phyloP scores from a whole-genome alignment of 2,113 vertebrate genomes.

The rabbit (Oryctolagus cuniculus) region mOryCun1.1 NC_091433.1:62015001-62015500 shows the following conservation, averaged over 20 bases:
- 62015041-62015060: background rate
- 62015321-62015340: conserved; percentile 78
- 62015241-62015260: conserved; percentile 45
- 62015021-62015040: background rate
- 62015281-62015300: conserved; percentile 62
- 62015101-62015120: background rate
- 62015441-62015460: conserved; percentile 93
- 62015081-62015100: background rate
- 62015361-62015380: conserved; percentile 83
- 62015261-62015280: conserved; percentile 19
- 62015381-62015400: conserved; percentile 81
- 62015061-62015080: background rate
- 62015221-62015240: conserved; percentile 77
- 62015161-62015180: conserved; percentile 39
- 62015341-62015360: conserved; percentile 75
- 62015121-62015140: background rate
- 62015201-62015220: conserved; percentile 38
- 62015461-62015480: conserved; percentile 91
- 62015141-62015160: conserved; percentile 61
- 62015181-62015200: conserved; percentile 63
- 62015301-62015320: conserved; percentile 45
- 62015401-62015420: conserved; percentile 82
- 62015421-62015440: conserved; percentile 85
- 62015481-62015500: conserved; percentile 92
- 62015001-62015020: background rate